A percentile compares a stretch with the other conserved stretches of the same genome.
These are phyloP conservation scores for Hexactinellida sp. DNA, from an alignment of 37 sponge, comb jelly and placozoan species.

Conservation along the genomic window DNA sequence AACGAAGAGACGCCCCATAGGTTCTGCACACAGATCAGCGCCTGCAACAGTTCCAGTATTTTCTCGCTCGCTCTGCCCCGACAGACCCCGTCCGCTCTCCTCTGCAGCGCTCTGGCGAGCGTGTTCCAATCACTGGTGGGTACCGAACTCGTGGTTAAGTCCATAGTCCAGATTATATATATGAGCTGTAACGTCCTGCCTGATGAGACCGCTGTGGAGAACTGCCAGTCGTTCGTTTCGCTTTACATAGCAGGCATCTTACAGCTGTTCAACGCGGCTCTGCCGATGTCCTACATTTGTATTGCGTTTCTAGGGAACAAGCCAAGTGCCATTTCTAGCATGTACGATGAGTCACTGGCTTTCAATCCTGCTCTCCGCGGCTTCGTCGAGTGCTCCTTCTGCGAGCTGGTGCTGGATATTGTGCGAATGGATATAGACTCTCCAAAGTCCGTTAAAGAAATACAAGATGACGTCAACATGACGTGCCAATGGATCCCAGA, in stretches of 20 bases:
- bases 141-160: neutral
- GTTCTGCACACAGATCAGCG: neutral
- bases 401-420: neutral
- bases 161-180: neutral
- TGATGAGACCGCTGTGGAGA: neutral
- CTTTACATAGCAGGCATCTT: neutral
- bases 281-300: neutral
- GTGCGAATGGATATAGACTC: neutral
- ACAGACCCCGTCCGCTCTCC: neutral
- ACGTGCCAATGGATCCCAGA: neutral
- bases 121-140: neutral
- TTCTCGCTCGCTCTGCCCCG: neutral
- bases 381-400: neutral
- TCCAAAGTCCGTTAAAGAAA: neutral
- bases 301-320: neutral
- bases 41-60: neutral
- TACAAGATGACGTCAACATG: conserved; percentile 15
- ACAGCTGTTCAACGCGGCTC: conserved; percentile 1
- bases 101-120: conserved; percentile 12
- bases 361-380: neutral
- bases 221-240: neutral
- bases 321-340: neutral
- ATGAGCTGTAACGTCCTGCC: neutral
- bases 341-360: neutral
- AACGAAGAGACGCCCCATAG: neutral